These are phyloP conservation scores for Nettapus auritus DNA, from an alignment of 2,113 vertebrate genomes.

Conservation along the genomic window DNA sequence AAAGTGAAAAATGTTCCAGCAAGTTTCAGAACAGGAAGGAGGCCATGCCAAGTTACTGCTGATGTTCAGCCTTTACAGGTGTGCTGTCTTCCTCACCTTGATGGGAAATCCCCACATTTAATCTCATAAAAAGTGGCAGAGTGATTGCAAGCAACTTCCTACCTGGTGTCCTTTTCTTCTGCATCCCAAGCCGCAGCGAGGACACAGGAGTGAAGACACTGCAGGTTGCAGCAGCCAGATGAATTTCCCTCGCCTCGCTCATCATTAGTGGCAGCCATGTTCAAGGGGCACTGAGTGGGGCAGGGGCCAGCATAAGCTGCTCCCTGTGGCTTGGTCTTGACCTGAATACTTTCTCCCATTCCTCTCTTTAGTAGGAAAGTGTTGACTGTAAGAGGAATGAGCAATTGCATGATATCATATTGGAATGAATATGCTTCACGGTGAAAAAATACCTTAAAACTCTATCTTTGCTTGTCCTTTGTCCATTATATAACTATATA, in stretches of 20 bases:
- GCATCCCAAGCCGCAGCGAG: background rate
- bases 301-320: background rate
- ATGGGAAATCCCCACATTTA: slow-evolving; percentile 72
- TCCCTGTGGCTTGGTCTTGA: background rate
- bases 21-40: slow-evolving; percentile 77
- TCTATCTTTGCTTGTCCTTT: background rate
- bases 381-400: background rate
- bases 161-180: background rate
- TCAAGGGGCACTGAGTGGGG: background rate
- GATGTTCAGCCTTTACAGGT: slow-evolving; percentile 66
- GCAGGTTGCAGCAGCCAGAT: background rate
- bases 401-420: background rate
- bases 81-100: slow-evolving; percentile 63
- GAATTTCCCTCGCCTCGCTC: background rate
- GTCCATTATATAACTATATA: background rate
- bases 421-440: background rate
- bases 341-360: background rate
- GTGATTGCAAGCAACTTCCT: background rate
- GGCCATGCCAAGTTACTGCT: slow-evolving; percentile 73
- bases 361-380: background rate
- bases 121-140: slow-evolving; percentile 1
- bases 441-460: background rate
- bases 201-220: background rate
- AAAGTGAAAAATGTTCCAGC: slow-evolving; percentile 68
- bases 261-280: background rate